Evolutionary conservation across 2,888 invertebrate genomes (phyloP).

Genomic region (Nesidiocoris tenuis): DNA sequence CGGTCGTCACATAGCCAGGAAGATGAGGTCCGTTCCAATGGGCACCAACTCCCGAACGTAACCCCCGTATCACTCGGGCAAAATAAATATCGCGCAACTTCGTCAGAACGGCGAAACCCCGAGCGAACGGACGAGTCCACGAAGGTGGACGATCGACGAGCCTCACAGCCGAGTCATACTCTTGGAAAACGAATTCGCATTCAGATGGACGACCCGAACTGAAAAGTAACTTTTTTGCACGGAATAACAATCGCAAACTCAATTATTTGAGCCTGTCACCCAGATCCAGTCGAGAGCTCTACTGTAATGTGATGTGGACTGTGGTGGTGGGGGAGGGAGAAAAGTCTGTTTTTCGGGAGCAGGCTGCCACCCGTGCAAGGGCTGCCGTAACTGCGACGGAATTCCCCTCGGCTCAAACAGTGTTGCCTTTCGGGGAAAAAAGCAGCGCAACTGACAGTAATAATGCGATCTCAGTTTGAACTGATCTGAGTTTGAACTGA

Average conservation of each 20-base stretch:
- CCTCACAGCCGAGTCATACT: background rate
- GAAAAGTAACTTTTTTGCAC: background rate
- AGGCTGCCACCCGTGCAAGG: background rate
- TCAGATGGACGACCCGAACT: background rate
- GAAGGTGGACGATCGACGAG: background rate
- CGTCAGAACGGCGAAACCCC: background rate
- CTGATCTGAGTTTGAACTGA: too few relatives aligned
- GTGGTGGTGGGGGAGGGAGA: background rate
- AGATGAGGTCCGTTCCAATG: slow-evolving; percentile 13
- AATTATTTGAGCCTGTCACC: background rate
- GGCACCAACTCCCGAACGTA: slow-evolving; percentile 24
- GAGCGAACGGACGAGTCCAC: background rate
- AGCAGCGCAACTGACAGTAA: too few relatives aligned
- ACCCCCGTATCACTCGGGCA: slow-evolving; percentile 21
- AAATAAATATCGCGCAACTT: background rate
- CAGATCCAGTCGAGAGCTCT: too few relatives aligned
- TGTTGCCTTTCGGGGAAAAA: too few relatives aligned
- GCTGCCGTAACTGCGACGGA: background rate
- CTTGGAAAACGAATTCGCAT: background rate
- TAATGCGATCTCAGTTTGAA: too few relatives aligned
- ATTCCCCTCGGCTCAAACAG: background rate
- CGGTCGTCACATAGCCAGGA: slow-evolving; percentile 40
- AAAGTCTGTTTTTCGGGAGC: background rate
- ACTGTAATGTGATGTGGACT: background rate
- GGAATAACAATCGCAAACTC: background rate